Evolutionary conservation across 2,888 invertebrate species (phyloP), one percentile per base, ranked within the genome.

Genomic region (Cecidostiba fungosa): DNA sequence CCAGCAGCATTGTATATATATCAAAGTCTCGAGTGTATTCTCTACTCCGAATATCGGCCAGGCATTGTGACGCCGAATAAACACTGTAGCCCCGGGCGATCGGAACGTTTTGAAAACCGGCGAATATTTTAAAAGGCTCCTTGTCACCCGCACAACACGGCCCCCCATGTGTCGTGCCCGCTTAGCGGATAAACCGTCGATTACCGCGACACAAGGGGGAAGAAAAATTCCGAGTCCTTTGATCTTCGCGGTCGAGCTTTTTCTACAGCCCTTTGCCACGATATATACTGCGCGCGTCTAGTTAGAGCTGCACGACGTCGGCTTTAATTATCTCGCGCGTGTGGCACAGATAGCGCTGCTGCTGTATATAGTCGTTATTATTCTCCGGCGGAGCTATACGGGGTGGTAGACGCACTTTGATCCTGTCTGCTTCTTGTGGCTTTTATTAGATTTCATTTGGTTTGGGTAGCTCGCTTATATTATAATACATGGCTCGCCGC

Each of bases 11-110:
- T 5, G 3, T 39, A 39, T 39, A 19, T 39, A 39, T 39, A 39
- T 12, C 10, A 39, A 39, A 16, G 5, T 54, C 54, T 54, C 54
- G n/a, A 54, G 29, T 19, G 59, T 14, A 16, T 3, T 43, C 19
- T 3, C 47, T 47, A 14, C 54, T n/a, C 19, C 23, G 47, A 50
- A 6, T 62, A 32, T 82, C 82, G 36, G 39, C 19, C 47, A 47
- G 39, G 16, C 73, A 84, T 70, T 74, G 78, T 79, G 19, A 79
- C 26, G 19, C 3, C 66, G 70, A 77, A 43, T 36, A 80, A 77
- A 81, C 54, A n/a, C n/a, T n/a, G n/a, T n/a, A 81, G 76, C 85
- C 70, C 54, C 43, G 47, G 69, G 85, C 70, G 59, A 47, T 81
- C 79, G 80, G 80, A 54, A 26, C 76, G 50, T 54, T 76, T 54